phyloP scores from a whole-genome alignment of 2,888 invertebrate genomes.

The Agrochola litura region DNA sequence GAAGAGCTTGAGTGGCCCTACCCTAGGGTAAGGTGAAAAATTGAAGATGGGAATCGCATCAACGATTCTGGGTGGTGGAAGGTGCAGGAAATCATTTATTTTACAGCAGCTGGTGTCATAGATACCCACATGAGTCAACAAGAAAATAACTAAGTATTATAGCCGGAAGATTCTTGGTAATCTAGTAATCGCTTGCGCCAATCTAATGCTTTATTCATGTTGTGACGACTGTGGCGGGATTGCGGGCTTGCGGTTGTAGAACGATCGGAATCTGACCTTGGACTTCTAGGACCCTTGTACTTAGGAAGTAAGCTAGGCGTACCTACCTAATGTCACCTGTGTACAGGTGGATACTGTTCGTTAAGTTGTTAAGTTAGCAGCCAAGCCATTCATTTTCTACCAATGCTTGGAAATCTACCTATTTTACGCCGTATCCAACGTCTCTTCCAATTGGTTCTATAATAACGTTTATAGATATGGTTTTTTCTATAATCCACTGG shows the following conservation, averaged over 20 bases:
- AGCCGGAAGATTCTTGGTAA: background rate
- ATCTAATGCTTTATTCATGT: constrained; percentile 1
- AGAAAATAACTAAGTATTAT: background rate
- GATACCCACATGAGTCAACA: background rate
- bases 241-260: background rate
- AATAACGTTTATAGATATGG: background rate
- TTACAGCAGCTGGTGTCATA: no score
- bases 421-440: background rate
- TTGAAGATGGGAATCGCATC: background rate
- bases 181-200: background rate
- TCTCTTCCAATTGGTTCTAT: background rate
- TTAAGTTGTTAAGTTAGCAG: background rate
- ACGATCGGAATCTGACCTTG: background rate
- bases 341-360: background rate
- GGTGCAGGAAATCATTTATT: background rate
- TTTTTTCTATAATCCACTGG: background rate
- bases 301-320: background rate
- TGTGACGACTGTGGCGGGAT: background rate
- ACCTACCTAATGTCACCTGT: background rate
- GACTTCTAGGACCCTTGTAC: background rate
- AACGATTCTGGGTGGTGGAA: background rate
- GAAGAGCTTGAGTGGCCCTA: background rate
- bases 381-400: background rate
- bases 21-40: background rate
- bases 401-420: background rate